Evolutionary conservation across 2,888 invertebrate genomes (phyloP).

Genomic region (Iselma pallidipennis): DNA sequence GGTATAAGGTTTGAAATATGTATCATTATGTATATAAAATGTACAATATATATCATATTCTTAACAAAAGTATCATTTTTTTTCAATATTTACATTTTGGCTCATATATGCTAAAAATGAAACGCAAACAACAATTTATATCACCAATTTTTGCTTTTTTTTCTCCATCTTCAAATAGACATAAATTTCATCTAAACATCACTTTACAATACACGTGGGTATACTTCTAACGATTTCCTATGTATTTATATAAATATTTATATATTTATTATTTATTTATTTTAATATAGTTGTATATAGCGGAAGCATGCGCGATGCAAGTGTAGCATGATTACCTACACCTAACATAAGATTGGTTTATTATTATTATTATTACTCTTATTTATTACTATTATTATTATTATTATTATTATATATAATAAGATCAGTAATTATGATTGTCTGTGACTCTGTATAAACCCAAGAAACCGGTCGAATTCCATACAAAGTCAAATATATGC

Average conservation of each 20-base stretch:
- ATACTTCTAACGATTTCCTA: constrained; percentile 1
- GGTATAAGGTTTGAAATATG: constrained; percentile 37
- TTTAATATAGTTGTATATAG: constrained; percentile 20
- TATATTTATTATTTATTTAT: constrained; percentile 19
- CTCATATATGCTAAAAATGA: constrained; percentile 35
- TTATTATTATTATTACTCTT: constrained; percentile 33
- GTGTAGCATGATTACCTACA: constrained; percentile 44
- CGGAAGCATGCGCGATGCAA: constrained; percentile 43
- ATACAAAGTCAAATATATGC: constrained; percentile 49
- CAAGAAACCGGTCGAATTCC: constrained; percentile 31
- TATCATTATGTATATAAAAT: constrained; percentile 36
- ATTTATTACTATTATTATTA: constrained; percentile 29
- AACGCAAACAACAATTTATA: constrained; percentile 43
- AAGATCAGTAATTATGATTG: constrained; percentile 51
- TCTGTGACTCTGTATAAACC: constrained; percentile 53
- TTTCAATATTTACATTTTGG: constrained; percentile 51
- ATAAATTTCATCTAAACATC: background rate
- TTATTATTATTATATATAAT: constrained; percentile 21
- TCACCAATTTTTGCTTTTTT: constrained; percentile 36
- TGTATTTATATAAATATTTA: too few species aligned
- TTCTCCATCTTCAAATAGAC: constrained; percentile 18
- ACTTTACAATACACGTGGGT: too few species aligned
- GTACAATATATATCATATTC: constrained; percentile 35
- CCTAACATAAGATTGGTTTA: constrained; percentile 52
- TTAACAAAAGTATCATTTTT: constrained; percentile 41